Evolutionary conservation across 2,113 vertebrate species (phyloP).

Genomic region (Stegostoma tigrinum): DNA sequence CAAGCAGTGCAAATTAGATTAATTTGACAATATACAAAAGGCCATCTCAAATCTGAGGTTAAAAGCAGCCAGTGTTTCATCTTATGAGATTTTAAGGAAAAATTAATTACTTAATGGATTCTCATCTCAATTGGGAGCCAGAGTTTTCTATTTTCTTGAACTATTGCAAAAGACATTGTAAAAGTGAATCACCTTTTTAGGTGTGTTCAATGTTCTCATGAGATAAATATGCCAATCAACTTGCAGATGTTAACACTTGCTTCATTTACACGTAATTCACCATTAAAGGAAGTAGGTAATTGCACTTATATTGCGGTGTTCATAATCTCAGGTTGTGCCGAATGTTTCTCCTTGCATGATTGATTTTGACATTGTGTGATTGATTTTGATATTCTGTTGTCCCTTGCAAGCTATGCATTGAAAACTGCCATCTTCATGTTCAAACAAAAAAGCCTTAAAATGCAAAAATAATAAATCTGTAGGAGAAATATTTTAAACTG

Average conservation of each 20-base stretch:
- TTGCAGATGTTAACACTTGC: neutral
- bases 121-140: neutral
- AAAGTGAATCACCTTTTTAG: neutral
- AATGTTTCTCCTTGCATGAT: neutral
- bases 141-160: neutral
- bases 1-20: neutral
- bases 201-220: neutral
- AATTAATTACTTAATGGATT: neutral
- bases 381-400: neutral
- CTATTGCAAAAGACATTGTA: neutral
- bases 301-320: neutral
- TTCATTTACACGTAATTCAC: neutral
- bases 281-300: neutral
- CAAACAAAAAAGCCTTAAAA: neutral
- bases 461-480: neutral
- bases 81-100: neutral
- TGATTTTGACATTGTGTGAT: neutral
- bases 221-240: neutral
- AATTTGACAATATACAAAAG: slow-evolving; percentile 11
- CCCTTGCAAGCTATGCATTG: neutral
- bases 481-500: neutral
- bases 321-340: neutral
- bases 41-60: neutral
- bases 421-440: neutral
- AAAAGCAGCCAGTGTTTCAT: neutral